Evolutionary conservation across 2,888 invertebrate species (phyloP), one percentile per base, ranked within the genome.

Genomic region (Endotricha flammealis): DNA sequence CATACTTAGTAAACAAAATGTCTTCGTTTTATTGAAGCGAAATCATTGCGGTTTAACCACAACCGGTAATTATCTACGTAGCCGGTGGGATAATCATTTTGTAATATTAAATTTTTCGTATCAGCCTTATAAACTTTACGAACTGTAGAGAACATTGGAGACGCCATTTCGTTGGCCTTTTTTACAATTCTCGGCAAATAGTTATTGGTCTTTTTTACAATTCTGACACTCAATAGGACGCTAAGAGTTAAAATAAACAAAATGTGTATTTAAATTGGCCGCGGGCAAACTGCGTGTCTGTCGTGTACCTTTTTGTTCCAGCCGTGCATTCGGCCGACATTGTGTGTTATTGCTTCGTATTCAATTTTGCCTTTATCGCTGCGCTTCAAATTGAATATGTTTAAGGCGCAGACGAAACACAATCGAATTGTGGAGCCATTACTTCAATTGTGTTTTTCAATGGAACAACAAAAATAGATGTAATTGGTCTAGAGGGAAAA

Each of bases 401-500:
- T 60, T 55, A 50, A 63, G 57, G 64, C 60, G 63, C 53, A 61
- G 48, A 46, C 50, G 53, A 20, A 48, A 48, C 58, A 68, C 65
- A 75, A 75, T 73, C 66, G 61, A 64, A 71, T 72, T 67, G 68
- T 69, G 48, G 53, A 68, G 64, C 64, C 57, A 69, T 70, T 74
- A 71, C 61, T 63, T 62, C 59, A 67, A 72, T 71, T 71, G 67
- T 68, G 57, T 70, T 67, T 49, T 72, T 70, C 67, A 78, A 77
- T 73, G 55, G 69, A 61, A 54, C 64, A 65, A 70, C 73, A 70
- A 70, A 76, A 76, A 72, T 69, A 72, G 60, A 66, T 64, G 69
- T 77, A 78, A 79, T 77, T 80, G 72, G 68, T 65, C 53, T 64
- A 58, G 63, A 60, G 59, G 16, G 65, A 77, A 77, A 69, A 79